Percentiles rank a stretch among this genome's conserved stretches.
These are phyloP conservation scores for Leucophenga montana DNA, from an alignment of 2,888 invertebrate genomes.

Conservation along the genomic window DNA sequence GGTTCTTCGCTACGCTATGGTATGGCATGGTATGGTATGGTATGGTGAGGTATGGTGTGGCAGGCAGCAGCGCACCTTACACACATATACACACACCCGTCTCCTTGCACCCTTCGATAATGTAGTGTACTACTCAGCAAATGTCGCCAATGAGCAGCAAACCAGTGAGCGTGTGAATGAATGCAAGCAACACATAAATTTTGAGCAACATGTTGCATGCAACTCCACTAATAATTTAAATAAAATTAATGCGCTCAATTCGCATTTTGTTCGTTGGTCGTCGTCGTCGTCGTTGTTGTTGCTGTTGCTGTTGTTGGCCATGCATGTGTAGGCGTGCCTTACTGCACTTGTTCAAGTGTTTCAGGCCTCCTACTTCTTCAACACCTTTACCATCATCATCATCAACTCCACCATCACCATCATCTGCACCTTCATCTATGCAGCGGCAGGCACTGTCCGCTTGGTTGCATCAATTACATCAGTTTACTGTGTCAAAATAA, in stretches of 20 bases:
- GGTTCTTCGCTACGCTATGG: conserved; percentile 50
- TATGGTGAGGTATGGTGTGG: no score
- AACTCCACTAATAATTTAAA: conserved; percentile 46
- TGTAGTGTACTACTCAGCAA: conserved; percentile 3
- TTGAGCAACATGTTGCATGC: conserved; percentile 25
- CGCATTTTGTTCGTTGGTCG: no score
- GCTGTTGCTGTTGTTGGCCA: no score
- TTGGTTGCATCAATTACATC: conserved; percentile 50
- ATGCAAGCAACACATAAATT: conserved; percentile 27
- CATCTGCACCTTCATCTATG: conserved; percentile 47
- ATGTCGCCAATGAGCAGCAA: conserved; percentile 4
- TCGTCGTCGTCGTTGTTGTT: no score
- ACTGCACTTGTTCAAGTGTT: conserved; percentile 20
- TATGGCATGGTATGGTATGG: no score
- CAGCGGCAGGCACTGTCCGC: conserved; percentile 55
- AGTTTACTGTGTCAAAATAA: conserved; percentile 63
- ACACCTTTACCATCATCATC: conserved; percentile 45
- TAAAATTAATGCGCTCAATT: conserved; percentile 47
- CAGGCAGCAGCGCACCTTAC: conserved; percentile 36
- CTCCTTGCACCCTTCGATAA: not conserved
- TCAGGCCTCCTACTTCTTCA: not conserved
- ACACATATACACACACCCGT: not conserved
- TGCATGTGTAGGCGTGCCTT: conserved; percentile 9
- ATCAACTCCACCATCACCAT: no score
- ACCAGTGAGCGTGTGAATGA: conserved; percentile 51